A percentile compares a stretch with the other conserved stretches of the same genome.
phyloP scores from a whole-genome alignment of 1,140 invertebrate genomes.

The Pogonomyrmex californicus region DNA sequence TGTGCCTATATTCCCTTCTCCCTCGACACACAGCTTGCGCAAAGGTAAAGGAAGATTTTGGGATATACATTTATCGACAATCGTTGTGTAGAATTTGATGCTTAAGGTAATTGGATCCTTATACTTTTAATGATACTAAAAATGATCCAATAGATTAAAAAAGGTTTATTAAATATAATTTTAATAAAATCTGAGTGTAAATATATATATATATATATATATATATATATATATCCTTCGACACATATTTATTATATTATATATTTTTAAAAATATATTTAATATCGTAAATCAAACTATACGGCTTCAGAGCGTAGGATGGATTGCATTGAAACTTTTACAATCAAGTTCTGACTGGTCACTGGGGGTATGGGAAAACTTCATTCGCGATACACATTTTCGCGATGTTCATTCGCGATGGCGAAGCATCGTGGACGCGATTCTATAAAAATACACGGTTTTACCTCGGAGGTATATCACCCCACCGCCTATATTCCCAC shows the following conservation, averaged over 20 bases:
- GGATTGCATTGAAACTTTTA: slow-evolving; percentile 28
- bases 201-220: neutral
- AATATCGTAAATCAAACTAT: slow-evolving; percentile 4
- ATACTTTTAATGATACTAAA: neutral
- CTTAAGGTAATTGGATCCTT: slow-evolving; percentile 6
- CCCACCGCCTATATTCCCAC: slow-evolving; percentile 33
- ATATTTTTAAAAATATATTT: neutral
- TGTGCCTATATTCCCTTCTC: slow-evolving; percentile 39
- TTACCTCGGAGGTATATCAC: slow-evolving; percentile 82
- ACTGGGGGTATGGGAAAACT: slow-evolving; percentile 48
- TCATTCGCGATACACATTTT: slow-evolving; percentile 55
- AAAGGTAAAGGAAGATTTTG: slow-evolving; percentile 40
- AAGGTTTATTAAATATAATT: neutral
- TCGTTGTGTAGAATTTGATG: slow-evolving; percentile 24
- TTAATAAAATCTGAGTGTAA: neutral
- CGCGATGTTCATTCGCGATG: slow-evolving; percentile 68
- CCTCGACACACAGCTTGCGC: slow-evolving; percentile 1
- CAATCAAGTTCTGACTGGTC: slow-evolving; percentile 12
- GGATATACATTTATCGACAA: neutral
- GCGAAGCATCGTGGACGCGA: slow-evolving; percentile 63
- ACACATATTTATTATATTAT: neutral
- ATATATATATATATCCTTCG: neutral
- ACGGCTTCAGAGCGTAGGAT: neutral
- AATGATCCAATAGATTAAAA: neutral
- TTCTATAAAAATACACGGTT: slow-evolving; percentile 82